phyloP scores from a whole-genome alignment of 2,888 invertebrate genomes.

The Phortica okadai region DNA sequence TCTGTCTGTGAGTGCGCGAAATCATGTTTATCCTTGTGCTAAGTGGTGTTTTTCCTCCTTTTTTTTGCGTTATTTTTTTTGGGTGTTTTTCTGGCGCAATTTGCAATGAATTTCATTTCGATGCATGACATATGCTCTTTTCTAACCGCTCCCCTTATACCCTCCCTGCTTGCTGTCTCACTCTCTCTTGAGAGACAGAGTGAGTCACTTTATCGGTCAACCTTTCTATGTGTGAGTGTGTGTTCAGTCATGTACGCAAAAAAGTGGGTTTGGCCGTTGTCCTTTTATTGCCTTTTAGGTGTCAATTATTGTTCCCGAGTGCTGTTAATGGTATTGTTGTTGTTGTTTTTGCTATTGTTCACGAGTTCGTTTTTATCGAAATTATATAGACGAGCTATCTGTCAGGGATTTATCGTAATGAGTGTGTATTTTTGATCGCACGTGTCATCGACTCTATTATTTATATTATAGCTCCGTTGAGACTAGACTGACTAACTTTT shows the following conservation, averaged over 20 bases:
- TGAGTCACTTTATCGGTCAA: not conserved
- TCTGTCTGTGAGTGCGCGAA: constrained; percentile 15
- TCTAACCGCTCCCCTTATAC: not conserved
- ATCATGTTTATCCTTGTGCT: constrained; percentile 37
- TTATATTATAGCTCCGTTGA: too few species aligned
- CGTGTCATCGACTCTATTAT: not conserved
- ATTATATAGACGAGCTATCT: not conserved
- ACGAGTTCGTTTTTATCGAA: not conserved
- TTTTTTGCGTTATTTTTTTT: constrained; percentile 49
- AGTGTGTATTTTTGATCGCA: not conserved
- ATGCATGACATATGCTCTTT: constrained; percentile 41
- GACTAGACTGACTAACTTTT: too few species aligned
- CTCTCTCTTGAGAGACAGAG: too few species aligned
- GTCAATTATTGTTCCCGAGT: constrained; percentile 55
- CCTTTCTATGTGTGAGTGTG: constrained; percentile 13
- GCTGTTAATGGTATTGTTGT: not conserved
- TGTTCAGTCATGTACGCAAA: constrained; percentile 45
- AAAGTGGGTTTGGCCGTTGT: constrained; percentile 54
- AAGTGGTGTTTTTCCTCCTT: constrained; percentile 43
- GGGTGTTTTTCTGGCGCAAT: constrained; percentile 50
- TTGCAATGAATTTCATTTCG: constrained; percentile 48
- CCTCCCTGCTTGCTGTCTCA: not conserved
- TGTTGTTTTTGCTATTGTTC: not conserved
- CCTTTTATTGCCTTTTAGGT: constrained; percentile 66
- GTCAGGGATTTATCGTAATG: not conserved